These are phyloP conservation scores for Petrocephalus sullivani DNA, from an alignment of 2,797 vertebrate genomes.

Conservation along the genomic window DNA sequence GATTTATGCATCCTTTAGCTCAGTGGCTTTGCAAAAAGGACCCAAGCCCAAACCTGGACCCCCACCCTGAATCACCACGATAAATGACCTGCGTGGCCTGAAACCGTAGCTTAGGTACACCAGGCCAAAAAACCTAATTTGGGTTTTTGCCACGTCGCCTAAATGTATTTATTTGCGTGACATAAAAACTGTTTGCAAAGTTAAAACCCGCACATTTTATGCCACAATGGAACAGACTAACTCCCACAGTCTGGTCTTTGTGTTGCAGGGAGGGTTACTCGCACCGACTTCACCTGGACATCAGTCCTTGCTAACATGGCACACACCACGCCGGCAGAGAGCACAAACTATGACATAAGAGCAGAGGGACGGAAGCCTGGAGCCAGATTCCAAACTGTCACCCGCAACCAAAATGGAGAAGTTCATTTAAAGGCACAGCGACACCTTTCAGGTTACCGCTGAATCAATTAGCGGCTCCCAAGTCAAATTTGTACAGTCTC, in stretches of 20 bases:
- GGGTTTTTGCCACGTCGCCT: neutral
- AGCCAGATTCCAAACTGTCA: conserved; percentile 7
- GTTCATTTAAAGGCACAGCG: neutral
- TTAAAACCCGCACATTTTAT: neutral
- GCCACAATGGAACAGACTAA: neutral
- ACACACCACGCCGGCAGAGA: neutral
- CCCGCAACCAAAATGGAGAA: neutral
- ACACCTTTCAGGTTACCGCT: neutral
- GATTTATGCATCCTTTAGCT: neutral
- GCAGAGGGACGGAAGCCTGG: neutral
- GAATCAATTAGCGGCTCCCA: neutral
- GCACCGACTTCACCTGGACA: neutral
- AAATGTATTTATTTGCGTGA: neutral
- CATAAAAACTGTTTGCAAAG: neutral
- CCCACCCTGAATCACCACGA: neutral
- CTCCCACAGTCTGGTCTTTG: neutral
- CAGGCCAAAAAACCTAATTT: neutral
- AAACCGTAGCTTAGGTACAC: neutral
- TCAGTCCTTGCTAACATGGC: neutral
- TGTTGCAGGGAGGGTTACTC: neutral
- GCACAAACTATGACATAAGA: neutral
- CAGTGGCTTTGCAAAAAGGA: neutral
- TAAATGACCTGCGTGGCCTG: neutral
- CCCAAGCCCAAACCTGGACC: neutral
- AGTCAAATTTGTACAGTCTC: neutral